Conservation (phyloP, 2,113 vertebrate species). For the Suricata suricatta region DNA sequence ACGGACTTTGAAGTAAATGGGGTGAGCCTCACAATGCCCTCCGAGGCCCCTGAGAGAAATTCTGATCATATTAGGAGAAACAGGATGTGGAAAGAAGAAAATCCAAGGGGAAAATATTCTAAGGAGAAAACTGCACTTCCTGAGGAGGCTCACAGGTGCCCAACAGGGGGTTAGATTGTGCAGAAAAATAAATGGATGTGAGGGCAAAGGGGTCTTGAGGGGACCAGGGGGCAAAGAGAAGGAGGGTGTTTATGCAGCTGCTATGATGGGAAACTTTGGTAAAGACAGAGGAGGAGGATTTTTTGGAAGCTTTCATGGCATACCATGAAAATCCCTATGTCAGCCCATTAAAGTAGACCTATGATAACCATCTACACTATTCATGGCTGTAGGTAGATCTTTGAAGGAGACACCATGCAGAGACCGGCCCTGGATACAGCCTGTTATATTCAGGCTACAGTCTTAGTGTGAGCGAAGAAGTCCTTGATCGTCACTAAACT, state of each 20-base stretch:
- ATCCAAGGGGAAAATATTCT: not conserved
- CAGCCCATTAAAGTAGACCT: not conserved
- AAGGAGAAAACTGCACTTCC: not conserved
- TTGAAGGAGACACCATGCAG: not conserved
- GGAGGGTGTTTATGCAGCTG: not conserved
- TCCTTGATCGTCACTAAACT: not conserved
- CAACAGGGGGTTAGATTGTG: rapidly evolving
- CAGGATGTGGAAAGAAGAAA: not conserved
- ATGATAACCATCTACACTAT: not conserved
- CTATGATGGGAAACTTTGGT: not conserved
- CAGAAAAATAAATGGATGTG: not conserved
- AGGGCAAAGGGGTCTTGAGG: not conserved
- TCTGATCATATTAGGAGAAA: not conserved
- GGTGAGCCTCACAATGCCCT: not conserved
- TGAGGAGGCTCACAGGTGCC: not conserved
- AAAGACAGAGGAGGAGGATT: not conserved
- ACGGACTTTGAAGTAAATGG: not conserved
- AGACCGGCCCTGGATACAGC: not conserved
- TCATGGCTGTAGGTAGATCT: not conserved
- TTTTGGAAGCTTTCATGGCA: not conserved
- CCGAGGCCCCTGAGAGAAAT: not conserved
- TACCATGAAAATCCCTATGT: not conserved
- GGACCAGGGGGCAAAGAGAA: not conserved
- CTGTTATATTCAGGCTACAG: not conserved
- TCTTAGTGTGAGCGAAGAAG: not conserved